phyloP scores from a whole-genome alignment of 2,113 vertebrate genomes.

The Heliornis fulica region DNA sequence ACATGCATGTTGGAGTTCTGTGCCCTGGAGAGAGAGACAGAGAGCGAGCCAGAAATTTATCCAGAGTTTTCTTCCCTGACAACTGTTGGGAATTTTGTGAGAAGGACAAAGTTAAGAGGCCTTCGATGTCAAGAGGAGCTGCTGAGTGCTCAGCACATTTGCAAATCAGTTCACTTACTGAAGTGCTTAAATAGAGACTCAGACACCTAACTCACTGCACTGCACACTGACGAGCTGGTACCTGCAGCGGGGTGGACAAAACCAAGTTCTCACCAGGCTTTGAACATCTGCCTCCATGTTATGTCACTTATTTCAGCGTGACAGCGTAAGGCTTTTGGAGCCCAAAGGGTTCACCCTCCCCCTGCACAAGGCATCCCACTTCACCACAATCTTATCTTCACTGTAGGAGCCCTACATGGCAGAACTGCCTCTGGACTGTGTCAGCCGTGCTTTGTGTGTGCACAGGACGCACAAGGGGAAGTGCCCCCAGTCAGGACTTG shows the following conservation, averaged over 20 bases:
- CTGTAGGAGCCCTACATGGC: slow-evolving; percentile 16
- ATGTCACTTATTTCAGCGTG: not conserved
- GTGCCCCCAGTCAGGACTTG: not conserved
- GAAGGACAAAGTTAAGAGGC: slow-evolving; percentile 23
- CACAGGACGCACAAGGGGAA: not conserved
- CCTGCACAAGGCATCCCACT: slow-evolving; percentile 42
- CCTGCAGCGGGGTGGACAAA: not conserved
- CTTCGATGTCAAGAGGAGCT: not conserved
- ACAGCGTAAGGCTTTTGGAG: not conserved
- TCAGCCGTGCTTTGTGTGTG: not conserved
- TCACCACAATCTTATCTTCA: slow-evolving; percentile 36
- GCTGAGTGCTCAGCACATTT: not conserved
- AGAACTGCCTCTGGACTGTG: slow-evolving; percentile 56
- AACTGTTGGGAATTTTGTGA: not conserved
- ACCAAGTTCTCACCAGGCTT: not conserved
- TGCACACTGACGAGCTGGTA: not conserved
- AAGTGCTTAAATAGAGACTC: not conserved
- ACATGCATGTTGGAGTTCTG: not conserved
- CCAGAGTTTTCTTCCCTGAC: not conserved
- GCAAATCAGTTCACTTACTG: not conserved
- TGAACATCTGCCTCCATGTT: rapidly evolving
- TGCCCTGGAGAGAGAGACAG: not conserved
- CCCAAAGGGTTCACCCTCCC: not conserved
- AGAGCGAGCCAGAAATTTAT: not conserved
- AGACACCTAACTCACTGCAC: not conserved